Conservation (phyloP, 1,140 invertebrate species). For the Eubasilissa regina region DNA sequence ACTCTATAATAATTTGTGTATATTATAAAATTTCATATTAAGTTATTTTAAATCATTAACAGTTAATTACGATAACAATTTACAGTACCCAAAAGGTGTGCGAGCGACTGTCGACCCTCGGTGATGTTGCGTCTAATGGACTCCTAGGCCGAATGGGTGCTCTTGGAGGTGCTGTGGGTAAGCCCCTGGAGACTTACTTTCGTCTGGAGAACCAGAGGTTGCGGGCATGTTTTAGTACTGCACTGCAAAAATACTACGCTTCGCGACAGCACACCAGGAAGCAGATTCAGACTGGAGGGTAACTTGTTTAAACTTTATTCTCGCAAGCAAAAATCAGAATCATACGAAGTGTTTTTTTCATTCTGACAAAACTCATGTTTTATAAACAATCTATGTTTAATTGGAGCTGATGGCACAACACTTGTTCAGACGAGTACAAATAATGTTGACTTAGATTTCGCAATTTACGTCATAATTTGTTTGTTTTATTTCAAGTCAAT, state of each 20-base stretch:
- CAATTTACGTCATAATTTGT: too few relatives aligned
- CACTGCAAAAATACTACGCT: slow-evolving; percentile 92
- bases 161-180: slow-evolving; percentile 67
- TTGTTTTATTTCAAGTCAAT: too few relatives aligned
- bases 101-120: slow-evolving; percentile 66
- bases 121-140: slow-evolving; percentile 64
- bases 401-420: too few relatives aligned
- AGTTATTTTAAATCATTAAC: slow-evolving; percentile 8
- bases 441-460: too few relatives aligned
- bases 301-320: slow-evolving; percentile 37
- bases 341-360: too few relatives aligned
- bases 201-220: slow-evolving; percentile 65
- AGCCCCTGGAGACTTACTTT: slow-evolving; percentile 66
- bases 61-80: background rate
- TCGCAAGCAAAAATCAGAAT: too few relatives aligned
- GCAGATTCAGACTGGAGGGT: slow-evolving; percentile 78
- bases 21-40: slow-evolving; percentile 22
- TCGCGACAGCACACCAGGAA: slow-evolving; percentile 96
- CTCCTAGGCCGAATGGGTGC: slow-evolving; percentile 66
- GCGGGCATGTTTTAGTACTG: slow-evolving; percentile 68
- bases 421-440: too few relatives aligned
- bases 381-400: too few relatives aligned
- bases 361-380: too few relatives aligned
- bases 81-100: slow-evolving; percentile 67
- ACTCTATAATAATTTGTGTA: too few relatives aligned